Conservation (phyloP, 2,797 vertebrate species). For the Eurystomus glaucurus region DNA sequence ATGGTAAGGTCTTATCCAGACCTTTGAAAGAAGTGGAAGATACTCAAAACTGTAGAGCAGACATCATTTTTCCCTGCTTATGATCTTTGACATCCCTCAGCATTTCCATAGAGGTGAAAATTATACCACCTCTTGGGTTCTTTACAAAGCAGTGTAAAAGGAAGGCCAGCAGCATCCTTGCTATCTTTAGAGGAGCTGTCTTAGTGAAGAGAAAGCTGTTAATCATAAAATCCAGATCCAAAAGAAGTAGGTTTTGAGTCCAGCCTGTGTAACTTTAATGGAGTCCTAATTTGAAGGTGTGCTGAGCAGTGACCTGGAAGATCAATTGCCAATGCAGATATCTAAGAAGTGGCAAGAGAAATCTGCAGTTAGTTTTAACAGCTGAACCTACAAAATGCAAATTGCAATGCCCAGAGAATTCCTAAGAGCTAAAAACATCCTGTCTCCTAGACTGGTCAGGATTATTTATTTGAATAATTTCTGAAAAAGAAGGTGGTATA, state of each 20-base stretch:
- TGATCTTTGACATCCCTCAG: neutral
- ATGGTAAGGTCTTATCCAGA: neutral
- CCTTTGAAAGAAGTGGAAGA: neutral
- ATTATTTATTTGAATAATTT: constrained; percentile 11
- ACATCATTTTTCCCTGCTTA: neutral
- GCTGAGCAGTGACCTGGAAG: neutral
- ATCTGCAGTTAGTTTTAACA: neutral
- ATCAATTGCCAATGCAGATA: neutral
- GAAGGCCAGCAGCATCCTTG: neutral
- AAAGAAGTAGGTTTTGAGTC: neutral
- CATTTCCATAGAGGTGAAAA: neutral
- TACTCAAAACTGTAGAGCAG: neutral
- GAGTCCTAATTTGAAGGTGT: neutral
- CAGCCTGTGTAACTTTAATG: neutral
- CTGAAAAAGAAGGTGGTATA: constrained; percentile 39
- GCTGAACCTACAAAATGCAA: neutral
- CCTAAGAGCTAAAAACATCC: neutral
- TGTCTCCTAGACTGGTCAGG: neutral
- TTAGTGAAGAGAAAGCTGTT: neutral
- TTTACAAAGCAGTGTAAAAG: neutral
- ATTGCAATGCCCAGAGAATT: neutral
- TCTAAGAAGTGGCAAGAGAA: neutral
- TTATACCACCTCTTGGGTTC: neutral
- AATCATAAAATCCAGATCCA: neutral
- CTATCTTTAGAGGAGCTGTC: neutral